A percentile compares a stretch with the other conserved stretches of the same genome.
These are phyloP conservation scores for Notocelia uddmanniana DNA, from an alignment of 2,888 invertebrate species.

Conservation along the genomic window DNA sequence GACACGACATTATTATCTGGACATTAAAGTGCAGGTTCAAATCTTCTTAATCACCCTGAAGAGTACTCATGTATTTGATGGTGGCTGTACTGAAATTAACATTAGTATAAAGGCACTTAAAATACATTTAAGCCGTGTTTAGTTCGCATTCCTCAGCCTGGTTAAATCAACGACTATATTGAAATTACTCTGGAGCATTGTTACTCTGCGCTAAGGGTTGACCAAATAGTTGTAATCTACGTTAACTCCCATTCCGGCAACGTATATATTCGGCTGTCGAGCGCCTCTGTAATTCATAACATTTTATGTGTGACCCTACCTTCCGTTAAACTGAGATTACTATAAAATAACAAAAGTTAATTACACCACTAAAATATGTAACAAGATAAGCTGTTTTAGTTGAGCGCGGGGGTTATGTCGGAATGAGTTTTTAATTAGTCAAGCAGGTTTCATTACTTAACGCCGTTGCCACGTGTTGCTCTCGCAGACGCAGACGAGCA, in stretches of 20 bases:
- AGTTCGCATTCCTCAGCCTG: conserved; percentile 50
- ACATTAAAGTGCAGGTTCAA: no score
- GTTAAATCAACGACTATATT: conserved; percentile 58
- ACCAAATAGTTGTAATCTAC: conserved; percentile 61
- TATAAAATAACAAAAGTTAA: conserved; percentile 63
- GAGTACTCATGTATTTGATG: no score
- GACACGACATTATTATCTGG: no score
- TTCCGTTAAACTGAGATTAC: conserved; percentile 62
- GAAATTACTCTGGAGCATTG: conserved; percentile 58
- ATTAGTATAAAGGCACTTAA: neutral
- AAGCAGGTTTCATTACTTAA: conserved; percentile 78
- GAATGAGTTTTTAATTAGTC: conserved; percentile 71
- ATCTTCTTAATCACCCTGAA: no score
- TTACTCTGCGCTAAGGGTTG: conserved; percentile 60
- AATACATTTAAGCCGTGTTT: neutral
- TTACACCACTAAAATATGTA: conserved; percentile 58
- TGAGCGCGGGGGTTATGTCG: conserved; percentile 65
- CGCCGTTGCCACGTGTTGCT: conserved; percentile 75
- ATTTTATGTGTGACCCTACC: conserved; percentile 64
- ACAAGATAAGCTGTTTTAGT: conserved; percentile 64
- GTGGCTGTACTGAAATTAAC: neutral
- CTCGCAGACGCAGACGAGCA: conserved; percentile 58
- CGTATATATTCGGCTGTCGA: conserved; percentile 58
- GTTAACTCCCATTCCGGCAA: conserved; percentile 63
- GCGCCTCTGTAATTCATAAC: conserved; percentile 65